Evolutionary conservation across 2,888 invertebrate species (phyloP).

Genomic region (Hirtodrosophila duncani): DNA sequence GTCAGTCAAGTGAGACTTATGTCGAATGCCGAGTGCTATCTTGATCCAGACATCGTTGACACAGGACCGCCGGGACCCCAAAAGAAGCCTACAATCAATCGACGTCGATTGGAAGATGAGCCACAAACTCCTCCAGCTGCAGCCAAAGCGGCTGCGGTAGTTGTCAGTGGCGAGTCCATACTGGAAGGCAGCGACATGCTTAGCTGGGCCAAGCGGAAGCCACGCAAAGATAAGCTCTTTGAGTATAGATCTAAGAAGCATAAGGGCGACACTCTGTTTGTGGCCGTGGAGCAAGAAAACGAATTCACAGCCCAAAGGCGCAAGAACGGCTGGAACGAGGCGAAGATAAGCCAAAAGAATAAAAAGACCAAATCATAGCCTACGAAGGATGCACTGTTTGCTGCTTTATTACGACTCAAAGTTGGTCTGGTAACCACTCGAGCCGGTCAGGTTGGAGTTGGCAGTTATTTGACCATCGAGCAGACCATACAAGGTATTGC

Average conservation of each 20-base stretch:
- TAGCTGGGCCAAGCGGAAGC: constrained; percentile 50
- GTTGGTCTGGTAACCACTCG: constrained; percentile 30
- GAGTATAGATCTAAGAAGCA: constrained; percentile 44
- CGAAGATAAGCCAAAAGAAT: constrained; percentile 52
- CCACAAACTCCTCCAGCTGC: not conserved
- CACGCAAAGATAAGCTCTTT: constrained; percentile 52
- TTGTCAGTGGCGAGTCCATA: constrained; percentile 50
- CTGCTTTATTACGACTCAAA: constrained; percentile 23
- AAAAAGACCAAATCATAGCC: constrained; percentile 2
- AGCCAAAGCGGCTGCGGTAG: constrained; percentile 11
- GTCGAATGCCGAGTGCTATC: constrained; percentile 52
- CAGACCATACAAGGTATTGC: constrained; percentile 43
- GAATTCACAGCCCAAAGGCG: constrained; percentile 61
- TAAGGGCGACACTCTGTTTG: constrained; percentile 15
- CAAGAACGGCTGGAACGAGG: constrained; percentile 68
- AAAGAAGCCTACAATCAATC: constrained; percentile 55
- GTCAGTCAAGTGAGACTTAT: constrained; percentile 50
- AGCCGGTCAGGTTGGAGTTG: constrained; percentile 28
- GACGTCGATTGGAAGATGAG: constrained; percentile 35
- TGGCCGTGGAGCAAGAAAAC: constrained; percentile 46
- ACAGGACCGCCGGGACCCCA: constrained; percentile 42
- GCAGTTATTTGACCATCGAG: constrained; percentile 43
- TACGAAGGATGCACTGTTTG: not conserved
- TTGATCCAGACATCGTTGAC: constrained; percentile 57
- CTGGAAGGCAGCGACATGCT: constrained; percentile 45